These are phyloP conservation scores for Oikopleura albicans DNA, from an alignment of 23 tunicate genomes.

Conservation along the genomic window DNA sequence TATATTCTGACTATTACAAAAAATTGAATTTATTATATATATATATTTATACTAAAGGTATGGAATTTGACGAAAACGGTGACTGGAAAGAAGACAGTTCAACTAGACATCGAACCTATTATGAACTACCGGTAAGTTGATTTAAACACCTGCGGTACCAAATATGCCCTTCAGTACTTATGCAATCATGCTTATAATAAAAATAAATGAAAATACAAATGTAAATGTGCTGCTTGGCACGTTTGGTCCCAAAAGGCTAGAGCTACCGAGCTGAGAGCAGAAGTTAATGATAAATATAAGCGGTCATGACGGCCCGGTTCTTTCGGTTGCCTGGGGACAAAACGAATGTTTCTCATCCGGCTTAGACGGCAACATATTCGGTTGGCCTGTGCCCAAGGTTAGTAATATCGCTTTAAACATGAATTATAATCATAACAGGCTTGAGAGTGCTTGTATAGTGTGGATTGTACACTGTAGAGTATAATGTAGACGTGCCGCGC, in stretches of 20 bases:
- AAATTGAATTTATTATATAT: background rate
- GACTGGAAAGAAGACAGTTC: constrained; percentile 48
- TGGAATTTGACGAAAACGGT: constrained; percentile 83
- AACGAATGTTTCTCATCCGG: constrained; percentile 55
- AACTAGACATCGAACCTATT: constrained; percentile 70
- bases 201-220: background rate
- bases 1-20: background rate
- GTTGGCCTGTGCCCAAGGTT: constrained; percentile 50
- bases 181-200: background rate
- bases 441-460: no score
- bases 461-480: no score
- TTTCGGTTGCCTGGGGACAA: constrained; percentile 34
- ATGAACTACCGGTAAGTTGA: constrained; percentile 7
- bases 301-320: constrained; percentile 46
- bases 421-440: no score
- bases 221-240: no score
- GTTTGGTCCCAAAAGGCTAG: no score
- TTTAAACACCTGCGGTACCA: no score
- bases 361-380: constrained; percentile 37
- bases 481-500: no score
- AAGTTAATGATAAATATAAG: no score
- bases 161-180: no score
- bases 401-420: constrained; percentile 20
- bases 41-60: no score
- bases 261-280: no score